Percentiles rank a stretch among this genome's conserved stretches.
phyloP scores from a whole-genome alignment of 2,113 vertebrate genomes.

The Isurus oxyrinchus region DNA sequence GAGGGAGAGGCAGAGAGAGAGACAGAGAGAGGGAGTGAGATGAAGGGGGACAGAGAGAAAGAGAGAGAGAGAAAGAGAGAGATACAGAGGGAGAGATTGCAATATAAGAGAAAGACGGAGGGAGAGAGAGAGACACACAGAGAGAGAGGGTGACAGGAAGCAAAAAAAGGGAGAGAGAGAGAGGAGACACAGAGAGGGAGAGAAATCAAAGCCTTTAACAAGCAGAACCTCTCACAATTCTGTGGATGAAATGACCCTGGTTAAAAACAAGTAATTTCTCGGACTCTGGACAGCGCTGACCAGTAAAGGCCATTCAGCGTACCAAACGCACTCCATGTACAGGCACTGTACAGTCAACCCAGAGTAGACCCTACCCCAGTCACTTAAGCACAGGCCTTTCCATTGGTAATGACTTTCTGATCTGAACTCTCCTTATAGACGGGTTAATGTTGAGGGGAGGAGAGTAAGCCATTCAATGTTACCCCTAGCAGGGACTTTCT shows the following conservation, averaged over 20 bases:
- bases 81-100: too few relatives aligned
- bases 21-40: too few relatives aligned
- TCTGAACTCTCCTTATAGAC: not conserved
- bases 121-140: not conserved
- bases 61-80: too few relatives aligned
- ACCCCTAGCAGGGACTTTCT: not conserved
- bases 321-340: not conserved
- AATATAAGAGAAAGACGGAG: too few relatives aligned
- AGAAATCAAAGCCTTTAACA: not conserved
- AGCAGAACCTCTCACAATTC: not conserved
- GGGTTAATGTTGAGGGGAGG: not conserved
- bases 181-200: too few relatives aligned
- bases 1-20: too few relatives aligned
- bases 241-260: not conserved
- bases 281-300: not conserved
- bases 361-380: not conserved
- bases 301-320: not conserved
- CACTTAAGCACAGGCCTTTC: not conserved
- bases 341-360: not conserved
- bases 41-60: too few relatives aligned
- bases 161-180: not conserved
- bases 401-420: not conserved
- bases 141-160: not conserved
- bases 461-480: not conserved
- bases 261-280: not conserved